A percentile compares a stretch with the other conserved stretches of the same genome.
Evolutionary conservation across 2,113 vertebrate species (phyloP).

Genomic region (Amblyornis subalaris): DNA sequence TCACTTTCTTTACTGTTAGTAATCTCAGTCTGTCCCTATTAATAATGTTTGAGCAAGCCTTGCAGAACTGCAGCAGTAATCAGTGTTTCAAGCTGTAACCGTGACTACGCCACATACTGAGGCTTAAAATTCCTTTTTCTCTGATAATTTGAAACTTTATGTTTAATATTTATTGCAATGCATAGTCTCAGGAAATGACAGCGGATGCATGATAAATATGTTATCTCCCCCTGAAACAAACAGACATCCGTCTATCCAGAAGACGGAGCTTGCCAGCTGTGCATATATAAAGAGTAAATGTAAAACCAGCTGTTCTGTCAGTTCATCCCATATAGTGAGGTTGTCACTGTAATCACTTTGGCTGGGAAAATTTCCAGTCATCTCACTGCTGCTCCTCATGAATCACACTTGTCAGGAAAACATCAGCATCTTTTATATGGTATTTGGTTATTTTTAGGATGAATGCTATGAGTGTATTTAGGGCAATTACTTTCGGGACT

Average conservation of each 20-base stretch:
- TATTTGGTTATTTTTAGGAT: constrained; percentile 43
- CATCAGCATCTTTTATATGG: background rate
- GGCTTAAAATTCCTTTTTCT: background rate
- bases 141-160: constrained; percentile 18
- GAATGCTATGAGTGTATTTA: background rate
- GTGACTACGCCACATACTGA: background rate
- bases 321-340: constrained; percentile 32
- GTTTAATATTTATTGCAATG: constrained; percentile 41
- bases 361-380: constrained; percentile 54
- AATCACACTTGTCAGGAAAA: constrained; percentile 51
- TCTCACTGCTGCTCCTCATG: constrained; percentile 36
- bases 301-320: constrained; percentile 59
- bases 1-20: background rate
- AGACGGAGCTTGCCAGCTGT: constrained; percentile 38
- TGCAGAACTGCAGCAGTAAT: background rate
- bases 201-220: constrained; percentile 16
- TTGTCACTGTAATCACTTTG: constrained; percentile 50
- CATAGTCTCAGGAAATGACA: constrained; percentile 12
- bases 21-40: background rate
- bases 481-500: constrained; percentile 37
- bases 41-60: background rate
- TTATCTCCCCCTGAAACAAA: constrained; percentile 30
- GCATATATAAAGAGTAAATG: constrained; percentile 51
- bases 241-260: constrained; percentile 37
- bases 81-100: background rate